Conservation (phyloP, 2,797 vertebrate genomes). For the Urocyon cinereoargenteus region DNA sequence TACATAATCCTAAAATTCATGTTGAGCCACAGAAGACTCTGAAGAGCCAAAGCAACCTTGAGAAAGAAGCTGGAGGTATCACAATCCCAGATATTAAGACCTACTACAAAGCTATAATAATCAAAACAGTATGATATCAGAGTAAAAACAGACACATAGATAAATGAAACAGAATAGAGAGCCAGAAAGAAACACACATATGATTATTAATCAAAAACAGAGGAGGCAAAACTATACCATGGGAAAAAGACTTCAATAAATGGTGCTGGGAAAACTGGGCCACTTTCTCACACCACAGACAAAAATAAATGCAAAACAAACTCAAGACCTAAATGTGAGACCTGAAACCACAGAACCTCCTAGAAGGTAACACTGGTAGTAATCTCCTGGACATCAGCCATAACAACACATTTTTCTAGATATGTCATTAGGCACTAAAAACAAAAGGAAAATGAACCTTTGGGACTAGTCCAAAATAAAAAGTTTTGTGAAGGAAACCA, state of each 20-base stretch:
- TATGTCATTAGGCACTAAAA: neutral
- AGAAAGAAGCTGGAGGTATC: neutral
- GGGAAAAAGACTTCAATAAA: neutral
- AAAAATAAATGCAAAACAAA: neutral
- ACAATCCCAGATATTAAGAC: neutral
- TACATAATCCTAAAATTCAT: neutral
- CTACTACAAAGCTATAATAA: neutral
- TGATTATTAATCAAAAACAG: neutral
- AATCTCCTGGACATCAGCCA: neutral
- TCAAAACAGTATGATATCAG: neutral
- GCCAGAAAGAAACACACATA: neutral
- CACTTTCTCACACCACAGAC: neutral
- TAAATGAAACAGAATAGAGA: neutral
- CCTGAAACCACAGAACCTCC: neutral
- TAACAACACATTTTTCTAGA: neutral
- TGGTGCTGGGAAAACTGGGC: neutral
- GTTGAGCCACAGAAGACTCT: neutral
- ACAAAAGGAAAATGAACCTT: neutral
- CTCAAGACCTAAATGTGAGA: neutral
- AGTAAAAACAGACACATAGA: neutral
- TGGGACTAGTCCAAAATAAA: neutral
- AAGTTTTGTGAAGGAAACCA: neutral
- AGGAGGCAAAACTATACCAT: neutral
- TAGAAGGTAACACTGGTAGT: neutral
- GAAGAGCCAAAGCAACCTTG: neutral